These are phyloP conservation scores for Fundulus diaphanus DNA, from an alignment of 2,797 vertebrate species.

Conservation along the genomic window DNA sequence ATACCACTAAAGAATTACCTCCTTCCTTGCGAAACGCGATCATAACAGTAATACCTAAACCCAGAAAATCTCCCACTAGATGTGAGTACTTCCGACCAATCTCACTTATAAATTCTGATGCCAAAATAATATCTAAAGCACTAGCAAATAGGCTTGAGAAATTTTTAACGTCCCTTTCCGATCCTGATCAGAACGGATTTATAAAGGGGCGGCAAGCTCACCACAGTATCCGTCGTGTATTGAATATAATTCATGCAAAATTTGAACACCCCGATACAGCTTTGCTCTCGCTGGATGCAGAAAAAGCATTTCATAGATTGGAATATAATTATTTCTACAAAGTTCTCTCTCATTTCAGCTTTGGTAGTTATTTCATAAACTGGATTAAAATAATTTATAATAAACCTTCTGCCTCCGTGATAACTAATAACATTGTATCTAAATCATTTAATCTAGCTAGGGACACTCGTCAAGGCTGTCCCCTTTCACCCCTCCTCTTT, in stretches of 20 bases:
- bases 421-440: neutral
- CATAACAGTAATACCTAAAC: neutral
- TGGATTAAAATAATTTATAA: conserved; percentile 1
- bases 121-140: neutral
- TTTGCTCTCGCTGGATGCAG: no score
- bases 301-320: no score
- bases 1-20: neutral
- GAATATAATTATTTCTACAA: no score
- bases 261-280: no score
- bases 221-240: neutral
- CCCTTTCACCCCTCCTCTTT: neutral
- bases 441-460: neutral
- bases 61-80: no score
- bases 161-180: no score
- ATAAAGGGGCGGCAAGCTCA: neutral
- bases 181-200: conserved; percentile 1
- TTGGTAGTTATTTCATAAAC: neutral
- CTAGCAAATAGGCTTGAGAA: neutral
- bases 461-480: neutral
- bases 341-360: neutral
- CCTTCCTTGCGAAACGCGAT: neutral
- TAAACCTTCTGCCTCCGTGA: no score
- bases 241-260: conserved; percentile 8
- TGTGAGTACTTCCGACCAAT: neutral
- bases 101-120: conserved; percentile 5